Base-by-base conservation (phyloP, 2,113 vertebrate species). In the Eupsittula cactorum region DNA sequence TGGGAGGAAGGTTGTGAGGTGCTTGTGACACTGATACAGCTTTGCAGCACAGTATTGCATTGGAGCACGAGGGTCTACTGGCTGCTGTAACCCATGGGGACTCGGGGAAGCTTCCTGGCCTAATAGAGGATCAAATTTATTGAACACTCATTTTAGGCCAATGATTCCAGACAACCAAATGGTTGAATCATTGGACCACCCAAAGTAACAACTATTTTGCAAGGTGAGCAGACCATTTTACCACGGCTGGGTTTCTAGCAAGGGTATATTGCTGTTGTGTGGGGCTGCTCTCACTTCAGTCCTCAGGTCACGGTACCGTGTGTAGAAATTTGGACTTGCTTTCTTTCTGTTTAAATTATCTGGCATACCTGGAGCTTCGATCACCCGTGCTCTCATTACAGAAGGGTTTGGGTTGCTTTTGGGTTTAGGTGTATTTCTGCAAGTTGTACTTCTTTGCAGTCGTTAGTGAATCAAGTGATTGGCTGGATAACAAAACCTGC, bases 11-110 rank as follows among this genome's bases (percentile, higher is more conserved):
- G 44, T 7, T 82, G 67, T 41, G 84, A 76, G 67, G 14, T 64
- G 27, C 49, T 86, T 46, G 62, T 85, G 74, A 53, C 44, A 28
- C 70, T 37, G 67, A 65, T 73, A 9, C 2, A 1, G 6, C 64
- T 71, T 75, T 73, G 47, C 69, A 65, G 65, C 3, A 23, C 82
- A 52, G 76, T 67, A 33, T 17, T 0, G 0, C 53, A 49, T 47
- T 0, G 0, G 37, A 82, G 49, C 5, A 3, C 2, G 1, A 76
- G 33, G 64, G 29, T 86, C 78, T 85, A 63, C 31, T 2, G 4
- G 41, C 57, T 83, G 18, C 59, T 46, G 37, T 37, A 16, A 44
- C 37, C 37, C 2, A 0, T 0, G 1, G 50, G 57, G 37, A 41
- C 57, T 35, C 1, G 0, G 39, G 35, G 17, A 83, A 83, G 21